Evolutionary conservation across 2,888 invertebrate species (phyloP), one percentile per base, ranked within the genome.

Genomic region (Calameuta filiformis): DNA sequence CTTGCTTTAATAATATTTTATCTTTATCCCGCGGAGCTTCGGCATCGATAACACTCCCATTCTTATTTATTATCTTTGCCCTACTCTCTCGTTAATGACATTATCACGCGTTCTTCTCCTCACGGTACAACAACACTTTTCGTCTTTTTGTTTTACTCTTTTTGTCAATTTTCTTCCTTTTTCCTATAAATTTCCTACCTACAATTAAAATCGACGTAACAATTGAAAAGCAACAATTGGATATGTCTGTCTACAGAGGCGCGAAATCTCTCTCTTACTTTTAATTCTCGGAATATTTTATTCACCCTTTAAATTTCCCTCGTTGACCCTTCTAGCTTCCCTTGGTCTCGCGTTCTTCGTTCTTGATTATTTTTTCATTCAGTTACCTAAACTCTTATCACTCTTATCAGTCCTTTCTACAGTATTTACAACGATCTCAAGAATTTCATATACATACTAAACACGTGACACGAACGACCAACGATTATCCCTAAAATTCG

Each of bases 181-280:
- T 71, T 71, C 33, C 12, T 71, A 71, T 0, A 71, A 71, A 71
- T 6, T 15, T 33, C 33, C 71, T 71, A 71, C 33, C 2, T 33
- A 71, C 15, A 71, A 71, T 33, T 71, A 30, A 71, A 71, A 71
- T 71, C 12, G 33, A 33, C 15, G 33, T 33, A 33, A 71, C 71
- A 33, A 71, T 33, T 71, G 31, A 33, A 71, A 71, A 71, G 71
- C 71, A 71, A 71, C 71, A 71, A 71, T 71, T 71, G 71, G 71
- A 71, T 71, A 71, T 71, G 71, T 71, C 33, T 33, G 15, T 71
- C 71, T 71, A 71, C 71, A 33, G 31, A 71, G 31, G 31, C 71
- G 71, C 71, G 12, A 71, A 31, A 33, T 71, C 31, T 12, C 33
- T 71, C 71, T 30, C 30, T 35, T 35, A n/a, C 69, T 31, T 12